These are phyloP conservation scores for Spinibarbus caldwelli DNA, from an alignment of 2,797 vertebrate genomes.

Conservation along the genomic window DNA sequence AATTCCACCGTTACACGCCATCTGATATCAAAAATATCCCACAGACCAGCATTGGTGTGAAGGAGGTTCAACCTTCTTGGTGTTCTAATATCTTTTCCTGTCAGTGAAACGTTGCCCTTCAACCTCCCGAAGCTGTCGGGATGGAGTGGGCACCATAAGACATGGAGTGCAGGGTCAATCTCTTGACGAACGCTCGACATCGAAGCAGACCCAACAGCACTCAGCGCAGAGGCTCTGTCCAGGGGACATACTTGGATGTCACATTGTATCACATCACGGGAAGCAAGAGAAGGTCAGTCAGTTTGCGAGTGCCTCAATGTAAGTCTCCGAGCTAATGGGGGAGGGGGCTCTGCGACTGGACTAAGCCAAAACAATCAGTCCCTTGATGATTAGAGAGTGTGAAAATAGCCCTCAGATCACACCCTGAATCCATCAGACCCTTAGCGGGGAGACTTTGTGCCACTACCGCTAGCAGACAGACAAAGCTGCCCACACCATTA, in stretches of 20 bases:
- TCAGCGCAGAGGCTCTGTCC: constrained; percentile 64
- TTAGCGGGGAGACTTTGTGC: constrained; percentile 27
- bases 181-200: constrained; percentile 33
- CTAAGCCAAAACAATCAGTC: constrained; percentile 42
- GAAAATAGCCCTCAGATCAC: constrained; percentile 47
- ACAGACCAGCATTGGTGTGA: constrained; percentile 20
- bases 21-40: constrained; percentile 28
- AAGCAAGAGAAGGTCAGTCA: constrained; percentile 69
- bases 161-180: constrained; percentile 34
- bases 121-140: constrained; percentile 24
- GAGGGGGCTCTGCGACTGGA: neutral
- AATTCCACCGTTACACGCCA: constrained; percentile 32
- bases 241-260: constrained; percentile 73
- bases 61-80: constrained; percentile 47
- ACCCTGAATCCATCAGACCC: constrained; percentile 35
- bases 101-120: constrained; percentile 34
- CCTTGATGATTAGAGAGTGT: constrained; percentile 38
- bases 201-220: constrained; percentile 55
- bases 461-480: constrained; percentile 6
- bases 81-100: constrained; percentile 44
- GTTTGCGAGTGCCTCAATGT: neutral
- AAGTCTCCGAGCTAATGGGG: constrained; percentile 9
- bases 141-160: constrained; percentile 29
- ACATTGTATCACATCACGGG: constrained; percentile 72
- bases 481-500: constrained; percentile 42